These are phyloP conservation scores for Pseudomyrmex cubaensis DNA, from an alignment of 1,140 invertebrate species.

Conservation along the genomic window DNA sequence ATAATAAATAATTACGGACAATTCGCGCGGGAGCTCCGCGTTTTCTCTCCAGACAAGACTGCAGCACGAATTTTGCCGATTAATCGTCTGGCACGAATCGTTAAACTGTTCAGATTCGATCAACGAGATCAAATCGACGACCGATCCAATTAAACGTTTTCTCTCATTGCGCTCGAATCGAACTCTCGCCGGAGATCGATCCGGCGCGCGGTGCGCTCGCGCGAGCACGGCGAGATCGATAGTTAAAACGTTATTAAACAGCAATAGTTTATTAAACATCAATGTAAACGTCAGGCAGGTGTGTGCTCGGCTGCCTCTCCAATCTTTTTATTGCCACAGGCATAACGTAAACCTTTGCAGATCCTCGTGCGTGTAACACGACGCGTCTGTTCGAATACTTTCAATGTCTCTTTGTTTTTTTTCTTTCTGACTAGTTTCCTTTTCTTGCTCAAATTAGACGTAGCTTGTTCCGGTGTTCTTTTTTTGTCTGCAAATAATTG, in stretches of 20 bases:
- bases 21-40: conserved; percentile 38
- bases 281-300: conserved; percentile 31
- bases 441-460: no score
- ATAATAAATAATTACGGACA: conserved; percentile 59
- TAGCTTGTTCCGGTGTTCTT: neutral
- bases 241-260: conserved; percentile 61
- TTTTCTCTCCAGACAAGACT: conserved; percentile 50
- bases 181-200: conserved; percentile 53
- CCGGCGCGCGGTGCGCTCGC: conserved; percentile 10
- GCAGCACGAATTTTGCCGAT: conserved; percentile 62
- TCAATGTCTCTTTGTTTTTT: conserved; percentile 3
- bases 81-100: conserved; percentile 64
- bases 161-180: conserved; percentile 53
- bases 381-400: neutral
- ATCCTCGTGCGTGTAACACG: neutral
- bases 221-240: conserved; percentile 46
- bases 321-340: conserved; percentile 19
- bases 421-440: neutral
- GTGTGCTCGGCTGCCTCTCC: neutral
- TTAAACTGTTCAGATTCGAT: conserved; percentile 69
- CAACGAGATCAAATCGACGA: conserved; percentile 65
- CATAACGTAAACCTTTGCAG: conserved; percentile 3
- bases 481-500: conserved; percentile 10
- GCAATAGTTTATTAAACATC: conserved; percentile 59
- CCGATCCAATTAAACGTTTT: conserved; percentile 69